A percentile compares a stretch with the other conserved stretches of the same genome.
These are phyloP conservation scores for Mastigias papua DNA, from an alignment of 30 jellyfish, hydroid and myxozoan genomes.

Conservation along the genomic window DNA sequence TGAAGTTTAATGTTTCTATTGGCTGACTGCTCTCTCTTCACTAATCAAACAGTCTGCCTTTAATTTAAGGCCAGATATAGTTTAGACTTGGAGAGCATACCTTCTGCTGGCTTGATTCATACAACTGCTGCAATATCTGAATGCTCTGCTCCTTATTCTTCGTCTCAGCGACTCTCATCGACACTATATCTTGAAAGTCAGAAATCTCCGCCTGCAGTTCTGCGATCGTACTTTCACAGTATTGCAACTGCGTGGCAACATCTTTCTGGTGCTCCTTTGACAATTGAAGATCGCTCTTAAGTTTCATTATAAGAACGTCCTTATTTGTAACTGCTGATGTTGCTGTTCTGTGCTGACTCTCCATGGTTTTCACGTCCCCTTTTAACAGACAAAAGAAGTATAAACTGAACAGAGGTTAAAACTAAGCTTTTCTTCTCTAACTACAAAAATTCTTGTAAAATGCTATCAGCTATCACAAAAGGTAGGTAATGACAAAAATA, in stretches of 20 bases:
- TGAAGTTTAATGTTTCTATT: too few relatives aligned
- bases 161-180: conserved; percentile 76
- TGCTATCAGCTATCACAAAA: too few relatives aligned
- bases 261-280: conserved; percentile 72
- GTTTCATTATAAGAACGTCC: conserved; percentile 80
- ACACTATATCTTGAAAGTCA: conserved; percentile 63
- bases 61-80: too few relatives aligned
- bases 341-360: conserved; percentile 58
- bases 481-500: too few relatives aligned
- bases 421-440: too few relatives aligned
- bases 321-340: conserved; percentile 59
- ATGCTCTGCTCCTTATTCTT: conserved; percentile 81
- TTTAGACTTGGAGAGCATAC: too few relatives aligned
- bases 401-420: background rate
- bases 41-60: too few relatives aligned
- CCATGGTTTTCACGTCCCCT: conserved; percentile 87
- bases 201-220: conserved; percentile 65
- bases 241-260: conserved; percentile 72
- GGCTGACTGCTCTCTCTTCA: background rate
- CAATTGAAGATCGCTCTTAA: conserved; percentile 65
- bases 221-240: conserved; percentile 60
- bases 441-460: too few relatives aligned
- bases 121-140: conserved; percentile 66
- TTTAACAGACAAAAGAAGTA: background rate
- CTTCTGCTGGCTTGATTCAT: conserved; percentile 68